Evolutionary conservation across 2,888 invertebrate species (phyloP).

Genomic region (Bombyx huttoni): DNA sequence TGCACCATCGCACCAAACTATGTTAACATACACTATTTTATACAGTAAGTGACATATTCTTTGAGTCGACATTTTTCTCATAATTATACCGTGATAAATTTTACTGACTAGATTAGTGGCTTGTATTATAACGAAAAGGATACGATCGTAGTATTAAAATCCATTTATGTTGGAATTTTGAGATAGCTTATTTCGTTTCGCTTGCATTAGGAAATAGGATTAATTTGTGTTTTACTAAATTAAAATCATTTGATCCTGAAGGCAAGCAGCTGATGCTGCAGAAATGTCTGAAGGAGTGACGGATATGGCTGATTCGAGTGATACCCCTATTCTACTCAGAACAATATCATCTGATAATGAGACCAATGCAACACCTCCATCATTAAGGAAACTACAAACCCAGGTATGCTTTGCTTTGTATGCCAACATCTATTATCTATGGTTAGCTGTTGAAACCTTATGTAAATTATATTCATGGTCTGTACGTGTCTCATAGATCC

Average conservation of each 20-base stretch:
- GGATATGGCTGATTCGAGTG: constrained; percentile 51
- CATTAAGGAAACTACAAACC: constrained; percentile 49
- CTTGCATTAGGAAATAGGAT: too few species aligned
- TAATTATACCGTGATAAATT: too few species aligned
- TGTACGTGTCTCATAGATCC: too few species aligned
- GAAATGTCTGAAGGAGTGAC: constrained; percentile 47
- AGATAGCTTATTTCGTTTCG: too few species aligned
- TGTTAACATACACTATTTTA: constrained; percentile 93
- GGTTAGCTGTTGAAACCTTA: too few species aligned
- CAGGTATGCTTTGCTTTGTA: constrained; percentile 30
- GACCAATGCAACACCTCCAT: constrained; percentile 56
- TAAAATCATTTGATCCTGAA: constrained; percentile 9
- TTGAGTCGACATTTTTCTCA: background rate
- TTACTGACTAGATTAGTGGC: too few species aligned
- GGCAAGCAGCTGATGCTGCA: constrained; percentile 46
- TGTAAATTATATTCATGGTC: too few species aligned
- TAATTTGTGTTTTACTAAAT: background rate
- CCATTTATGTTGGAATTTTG: too few species aligned
- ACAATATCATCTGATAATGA: constrained; percentile 76
- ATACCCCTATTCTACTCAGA: constrained; percentile 67
- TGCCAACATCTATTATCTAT: too few species aligned
- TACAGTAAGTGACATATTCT: constrained; percentile 74
- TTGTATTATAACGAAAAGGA: too few species aligned
- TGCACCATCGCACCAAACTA: constrained; percentile 85
- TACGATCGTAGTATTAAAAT: too few species aligned